Evolutionary conservation across 2,113 vertebrate genomes (phyloP), one percentile per base, ranked within the genome.

Genomic region (Perca fluviatilis): DNA sequence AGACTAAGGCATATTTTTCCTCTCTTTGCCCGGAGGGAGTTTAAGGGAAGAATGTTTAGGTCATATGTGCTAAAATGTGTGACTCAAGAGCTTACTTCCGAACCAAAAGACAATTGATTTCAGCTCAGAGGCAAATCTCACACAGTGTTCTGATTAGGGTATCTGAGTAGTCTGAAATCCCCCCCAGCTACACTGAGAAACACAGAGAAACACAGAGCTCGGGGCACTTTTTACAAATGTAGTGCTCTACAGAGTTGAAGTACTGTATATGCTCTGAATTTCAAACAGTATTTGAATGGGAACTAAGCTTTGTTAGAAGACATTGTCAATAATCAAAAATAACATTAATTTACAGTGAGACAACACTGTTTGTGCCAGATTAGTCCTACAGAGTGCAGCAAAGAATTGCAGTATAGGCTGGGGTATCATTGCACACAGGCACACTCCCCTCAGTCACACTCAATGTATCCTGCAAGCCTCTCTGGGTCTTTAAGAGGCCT

Each of bases 101-200:
- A 65, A 82, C 82, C 86, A 82, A 91, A 80, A 85, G 68, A 80
- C 65, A 89, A 86, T 86, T 89, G 77, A 91, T 92, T 91, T 89
- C 72, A 81, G 89, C 90, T 86, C 80, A 73, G 66, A 80, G 82
- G 81, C 60, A 91, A 92, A 93, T 86, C 83, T 92, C 80, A 83
- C 12, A 4, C 68, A 74, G 58, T 83, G 82, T 77, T 89, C 81
- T 88, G 87, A 87, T 88, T 85, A 91, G 77, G 50, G 63, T 79
- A 84, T 89, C 75, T 79, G 70, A 90, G 80, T 86, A 77, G 80
- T 80, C 72, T 49, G 16, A 88, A 89, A 91, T 86, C 86, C 84
- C 86, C 77, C 53, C 50, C 30, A 75, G 84, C 79, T 88, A 77
- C 50, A 74, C 19, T 0, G 27, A 27, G 27, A 25, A 69, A 66